Evolutionary conservation across 2,113 vertebrate species (phyloP), one percentile per base, ranked within the genome.

Genomic region (Podiceps cristatus): DNA sequence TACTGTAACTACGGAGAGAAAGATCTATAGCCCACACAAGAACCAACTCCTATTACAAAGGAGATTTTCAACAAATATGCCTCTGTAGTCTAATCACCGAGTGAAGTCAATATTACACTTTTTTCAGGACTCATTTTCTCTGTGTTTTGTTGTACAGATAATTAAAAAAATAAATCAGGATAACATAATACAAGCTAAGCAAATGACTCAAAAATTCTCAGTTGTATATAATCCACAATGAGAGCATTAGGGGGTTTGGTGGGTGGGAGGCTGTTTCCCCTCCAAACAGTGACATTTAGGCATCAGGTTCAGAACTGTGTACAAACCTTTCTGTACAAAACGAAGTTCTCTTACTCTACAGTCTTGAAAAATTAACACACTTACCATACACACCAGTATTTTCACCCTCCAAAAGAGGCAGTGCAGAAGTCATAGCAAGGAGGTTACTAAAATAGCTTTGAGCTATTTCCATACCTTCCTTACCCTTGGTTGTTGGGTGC

Each of bases 1-100:
- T 93, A 93, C 77, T 72, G 52, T 87, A 96, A 89, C 80, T 82
- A 96, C 2, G 7, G 80, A 93, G 60, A 72, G 31, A 74, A 62
- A 72, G 62, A 90, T 60, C 87, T 64, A 66, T 44, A 50, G 95
- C 69, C 80, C 69, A 79, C 87, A 88, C 69, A 95, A 94, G 69
- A 90, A 85, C 37, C 29, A 85, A 66, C 73, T 62, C 62, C 18
- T 72, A 63, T 85, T 82, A 93, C 62, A 90, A 92, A 71, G 40
- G 7, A 8, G 37, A 90, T 76, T 85, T 94, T 42, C 88, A 94
- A 82, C 60, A 96, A 96, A 85, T 56, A 73, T 52, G 49, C 17
- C 33, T 82, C 92, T 91, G 52, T 49, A 93, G 52, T 56, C 71
- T 37, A 76, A 93, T 56, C 71, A 90, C 40, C 5, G 8, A 82